These are phyloP conservation scores for Epiblema foenella DNA, from an alignment of 2,888 invertebrate species.

Conservation along the genomic window DNA sequence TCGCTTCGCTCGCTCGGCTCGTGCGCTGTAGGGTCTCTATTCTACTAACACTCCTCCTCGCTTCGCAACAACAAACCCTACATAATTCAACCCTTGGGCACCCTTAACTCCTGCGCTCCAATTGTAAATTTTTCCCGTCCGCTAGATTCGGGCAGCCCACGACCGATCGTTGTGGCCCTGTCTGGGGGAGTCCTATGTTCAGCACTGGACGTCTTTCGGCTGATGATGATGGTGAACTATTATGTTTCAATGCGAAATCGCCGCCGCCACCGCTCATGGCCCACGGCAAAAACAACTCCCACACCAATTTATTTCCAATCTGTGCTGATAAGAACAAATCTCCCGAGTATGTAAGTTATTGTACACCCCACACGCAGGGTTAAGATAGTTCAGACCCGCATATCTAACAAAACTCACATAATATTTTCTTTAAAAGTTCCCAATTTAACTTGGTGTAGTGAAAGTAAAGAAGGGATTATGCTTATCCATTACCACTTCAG, in stretches of 20 bases:
- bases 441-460: neutral
- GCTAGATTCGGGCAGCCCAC: too few species aligned
- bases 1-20: too few species aligned
- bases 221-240: neutral
- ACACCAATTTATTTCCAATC: constrained; percentile 45
- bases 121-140: too few species aligned
- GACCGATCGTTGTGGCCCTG: too few species aligned
- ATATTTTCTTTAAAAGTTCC: neutral
- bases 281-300: constrained; percentile 28
- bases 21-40: too few species aligned
- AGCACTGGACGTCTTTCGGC: too few species aligned
- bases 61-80: too few species aligned
- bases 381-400: constrained; percentile 18
- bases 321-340: constrained; percentile 43
- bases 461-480: neutral
- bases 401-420: constrained; percentile 6
- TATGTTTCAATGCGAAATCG: neutral
- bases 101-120: too few species aligned
- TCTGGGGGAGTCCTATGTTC: too few species aligned
- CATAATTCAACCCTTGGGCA: too few species aligned
- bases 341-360: constrained; percentile 40
- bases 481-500: neutral
- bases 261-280: constrained; percentile 2
- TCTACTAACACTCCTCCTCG: too few species aligned
- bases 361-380: neutral